A percentile compares a stretch with the other conserved stretches of the same genome.
Conservation (phyloP, 2,888 invertebrate species). For the Polydrusus cervinus region DNA sequence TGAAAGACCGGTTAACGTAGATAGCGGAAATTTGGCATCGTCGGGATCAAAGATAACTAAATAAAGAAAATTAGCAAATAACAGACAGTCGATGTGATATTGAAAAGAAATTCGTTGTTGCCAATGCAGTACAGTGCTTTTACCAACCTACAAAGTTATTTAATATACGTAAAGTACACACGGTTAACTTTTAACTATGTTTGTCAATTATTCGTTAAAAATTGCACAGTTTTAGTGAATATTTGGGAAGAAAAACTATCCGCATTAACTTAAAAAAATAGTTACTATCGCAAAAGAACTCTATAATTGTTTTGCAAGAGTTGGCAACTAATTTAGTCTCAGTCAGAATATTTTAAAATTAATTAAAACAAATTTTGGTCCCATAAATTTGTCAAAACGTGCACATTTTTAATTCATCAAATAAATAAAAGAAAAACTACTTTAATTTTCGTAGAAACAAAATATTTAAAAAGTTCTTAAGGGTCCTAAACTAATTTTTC, state of each 20-base stretch:
- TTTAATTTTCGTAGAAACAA: constrained; percentile 6
- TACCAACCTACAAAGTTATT: constrained; percentile 9
- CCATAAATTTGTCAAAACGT: not conserved
- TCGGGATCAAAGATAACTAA: no score
- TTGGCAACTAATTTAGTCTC: no score
- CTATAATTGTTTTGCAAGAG: no score
- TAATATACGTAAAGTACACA: constrained; percentile 21
- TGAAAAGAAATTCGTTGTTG: constrained; percentile 5
- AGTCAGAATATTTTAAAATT: no score
- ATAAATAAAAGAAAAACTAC: not conserved
- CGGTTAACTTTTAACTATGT: constrained; percentile 18
- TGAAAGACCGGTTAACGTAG: no score
- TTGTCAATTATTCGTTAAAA: constrained; percentile 19
- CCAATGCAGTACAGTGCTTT: not conserved
- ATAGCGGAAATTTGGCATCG: no score
- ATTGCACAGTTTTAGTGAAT: not conserved
- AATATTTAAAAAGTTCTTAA: constrained; percentile 4
- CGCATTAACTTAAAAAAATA: not conserved
- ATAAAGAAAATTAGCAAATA: no score
- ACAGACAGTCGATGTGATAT: no score
- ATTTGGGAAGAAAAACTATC: not conserved
- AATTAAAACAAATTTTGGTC: no score
- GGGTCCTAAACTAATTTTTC: not conserved
- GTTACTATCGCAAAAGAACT: no score
- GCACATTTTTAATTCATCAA: not conserved